A percentile compares a stretch with the other conserved stretches of the same genome.
Conservation (phyloP, 2,113 vertebrate species). For the Synodontis membranacea region DNA sequence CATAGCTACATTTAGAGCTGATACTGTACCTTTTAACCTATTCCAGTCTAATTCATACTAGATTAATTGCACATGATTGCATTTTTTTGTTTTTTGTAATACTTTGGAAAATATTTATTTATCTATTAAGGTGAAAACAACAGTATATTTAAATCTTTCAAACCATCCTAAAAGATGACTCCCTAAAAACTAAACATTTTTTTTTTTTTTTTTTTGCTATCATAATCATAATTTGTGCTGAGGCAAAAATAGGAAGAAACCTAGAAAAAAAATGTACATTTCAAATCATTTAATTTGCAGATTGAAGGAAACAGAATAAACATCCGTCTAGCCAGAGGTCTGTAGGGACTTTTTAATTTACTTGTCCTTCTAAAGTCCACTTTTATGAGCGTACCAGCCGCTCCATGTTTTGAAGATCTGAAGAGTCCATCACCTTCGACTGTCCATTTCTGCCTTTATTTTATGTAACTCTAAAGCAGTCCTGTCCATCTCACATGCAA, state of each 20-base stretch:
- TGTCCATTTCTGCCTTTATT: conserved; percentile 6
- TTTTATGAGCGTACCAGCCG: conserved; percentile 45
- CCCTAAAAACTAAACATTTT: neutral
- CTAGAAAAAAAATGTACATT: conserved; percentile 20
- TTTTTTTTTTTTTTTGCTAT: neutral
- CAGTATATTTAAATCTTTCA: neutral
- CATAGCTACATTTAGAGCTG: neutral
- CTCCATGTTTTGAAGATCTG: conserved; percentile 10
- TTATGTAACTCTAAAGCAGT: conserved; percentile 16
- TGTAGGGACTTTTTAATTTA: neutral
- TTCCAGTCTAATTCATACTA: neutral
- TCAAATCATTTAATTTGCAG: neutral
- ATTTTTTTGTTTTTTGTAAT: neutral
- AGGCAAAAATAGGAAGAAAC: conserved; percentile 6
- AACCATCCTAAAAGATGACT: conserved; percentile 29
- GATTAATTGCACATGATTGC: neutral
- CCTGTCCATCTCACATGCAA: conserved; percentile 10
- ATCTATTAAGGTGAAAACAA: conserved; percentile 15
- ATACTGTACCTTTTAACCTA: neutral
- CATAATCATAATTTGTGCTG: conserved; percentile 10
- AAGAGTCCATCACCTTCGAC: neutral
- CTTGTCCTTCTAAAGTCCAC: neutral
- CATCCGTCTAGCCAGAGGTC: neutral
- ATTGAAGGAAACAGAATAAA: conserved; percentile 14
- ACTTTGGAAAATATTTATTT: conserved; percentile 8